Conservation (phyloP, 2,113 vertebrate species). For the Anhinga anhinga region DNA sequence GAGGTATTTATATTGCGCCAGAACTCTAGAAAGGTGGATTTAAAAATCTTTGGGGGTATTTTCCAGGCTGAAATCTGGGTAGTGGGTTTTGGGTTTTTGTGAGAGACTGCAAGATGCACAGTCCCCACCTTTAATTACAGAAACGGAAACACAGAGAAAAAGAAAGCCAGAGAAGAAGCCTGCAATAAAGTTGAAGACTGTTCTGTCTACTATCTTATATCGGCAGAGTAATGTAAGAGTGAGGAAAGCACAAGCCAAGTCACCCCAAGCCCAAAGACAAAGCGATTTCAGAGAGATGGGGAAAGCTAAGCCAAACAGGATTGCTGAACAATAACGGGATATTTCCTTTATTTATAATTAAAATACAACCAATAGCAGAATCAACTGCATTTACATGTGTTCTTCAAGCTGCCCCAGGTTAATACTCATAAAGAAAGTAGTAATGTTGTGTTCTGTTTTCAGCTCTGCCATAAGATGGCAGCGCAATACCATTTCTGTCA, state of each 20-base stretch:
- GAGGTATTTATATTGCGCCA: background rate
- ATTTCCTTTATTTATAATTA: background rate
- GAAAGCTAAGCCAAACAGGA: background rate
- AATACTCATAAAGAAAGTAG: background rate
- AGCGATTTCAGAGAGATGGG: background rate
- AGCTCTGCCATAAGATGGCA: conserved; percentile 55
- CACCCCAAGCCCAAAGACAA: background rate
- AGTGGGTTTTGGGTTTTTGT: background rate
- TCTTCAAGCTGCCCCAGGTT: background rate
- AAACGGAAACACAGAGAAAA: background rate
- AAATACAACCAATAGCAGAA: background rate
- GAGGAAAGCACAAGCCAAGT: background rate
- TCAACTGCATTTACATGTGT: background rate
- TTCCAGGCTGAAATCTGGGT: background rate
- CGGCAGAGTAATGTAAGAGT: accelerated
- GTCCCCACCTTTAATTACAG: too few species aligned
- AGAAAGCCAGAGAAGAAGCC: too few species aligned
- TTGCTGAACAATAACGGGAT: background rate
- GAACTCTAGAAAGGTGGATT: background rate
- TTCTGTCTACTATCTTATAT: background rate
- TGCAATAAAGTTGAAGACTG: background rate
- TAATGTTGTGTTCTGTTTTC: background rate
- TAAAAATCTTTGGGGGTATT: background rate
- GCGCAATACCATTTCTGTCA: background rate
- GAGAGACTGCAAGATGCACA: background rate